phyloP scores from a whole-genome alignment of 2,888 invertebrate genomes.

The Crematogaster levior region DNA sequence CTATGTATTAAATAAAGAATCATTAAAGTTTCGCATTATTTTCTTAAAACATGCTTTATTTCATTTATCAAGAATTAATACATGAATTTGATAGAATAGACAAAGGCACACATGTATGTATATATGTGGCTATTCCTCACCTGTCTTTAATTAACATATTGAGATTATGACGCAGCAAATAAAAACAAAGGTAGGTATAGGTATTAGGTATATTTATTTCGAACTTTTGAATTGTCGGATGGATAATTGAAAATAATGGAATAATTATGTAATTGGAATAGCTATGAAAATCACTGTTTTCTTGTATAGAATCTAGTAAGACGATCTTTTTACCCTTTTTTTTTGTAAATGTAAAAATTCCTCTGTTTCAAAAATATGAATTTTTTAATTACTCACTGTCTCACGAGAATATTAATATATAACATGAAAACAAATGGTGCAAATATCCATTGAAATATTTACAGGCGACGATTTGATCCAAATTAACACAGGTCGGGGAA shows the following conservation, averaged over 20 bases:
- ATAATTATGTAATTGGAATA: no score
- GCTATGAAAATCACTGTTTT: background rate
- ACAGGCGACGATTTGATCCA: background rate
- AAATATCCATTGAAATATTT: slow-evolving; percentile 10
- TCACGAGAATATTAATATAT: background rate
- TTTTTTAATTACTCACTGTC: background rate
- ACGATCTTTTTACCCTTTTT: background rate
- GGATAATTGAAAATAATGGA: no score
- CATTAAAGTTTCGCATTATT: background rate
- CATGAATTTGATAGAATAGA: background rate
- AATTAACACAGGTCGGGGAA: slow-evolving; percentile 4
- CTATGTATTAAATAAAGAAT: background rate
- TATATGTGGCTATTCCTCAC: background rate
- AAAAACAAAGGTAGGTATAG: background rate
- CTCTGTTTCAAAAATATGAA: background rate
- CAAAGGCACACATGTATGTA: no score
- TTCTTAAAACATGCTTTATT: background rate
- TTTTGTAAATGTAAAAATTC: background rate
- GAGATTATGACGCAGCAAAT: background rate
- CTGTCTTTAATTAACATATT: background rate
- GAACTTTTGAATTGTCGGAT: background rate
- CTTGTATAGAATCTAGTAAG: background rate
- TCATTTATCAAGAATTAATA: background rate
- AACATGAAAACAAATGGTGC: background rate
- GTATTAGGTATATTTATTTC: background rate